Evolutionary conservation across 2,113 vertebrate genomes (phyloP), one percentile per base, ranked within the genome.

Genomic region (Agapornis roseicollis): DNA sequence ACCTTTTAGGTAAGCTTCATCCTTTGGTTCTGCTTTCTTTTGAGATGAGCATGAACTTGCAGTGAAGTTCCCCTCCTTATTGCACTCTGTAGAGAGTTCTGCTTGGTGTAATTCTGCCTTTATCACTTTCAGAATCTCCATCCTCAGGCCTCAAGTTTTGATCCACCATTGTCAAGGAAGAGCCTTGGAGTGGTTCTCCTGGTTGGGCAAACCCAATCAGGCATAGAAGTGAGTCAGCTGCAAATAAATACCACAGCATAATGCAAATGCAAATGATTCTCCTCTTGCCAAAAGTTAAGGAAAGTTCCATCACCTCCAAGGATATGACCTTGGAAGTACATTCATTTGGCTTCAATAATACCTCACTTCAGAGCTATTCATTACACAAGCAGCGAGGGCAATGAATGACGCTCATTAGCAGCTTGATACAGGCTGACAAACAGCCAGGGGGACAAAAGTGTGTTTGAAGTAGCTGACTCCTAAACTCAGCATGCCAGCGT

Each of bases 341-440:
- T 69, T 73, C 49, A n/a, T 20, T 31, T 0, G 0, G 16, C 10
- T 88, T 95, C 80, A 83, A 79, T 71, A 60, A 55, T 37, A 47
- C 22, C 23, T 80, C 63, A 58, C 69, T 90, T 69, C 82, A 88
- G 74, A 88, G 63, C 49, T 88, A 22, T 41, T 94, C 49, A 33
- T 74, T 83, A 41, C 41, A 42, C 9, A 69, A 46, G 49, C 85
- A 80, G 64, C 1, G 15, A 66, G 35, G 44, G 80, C 66, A 77
- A 69, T 11, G 74, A 88, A 80, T 69, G 66, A 66, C 85, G 50
- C 80, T 94, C 82, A 83, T 94, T 88, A 92, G 68, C 63, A 70
- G 68, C 42, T 85, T 58, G 58, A 50, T 58, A n/a, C 31, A 90
- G 63, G 49, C 88, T 95, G 63, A 72, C 41, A 80, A 86, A 65